Evolutionary conservation across 2,113 vertebrate species (phyloP).

Genomic region (Bufo bufo): DNA sequence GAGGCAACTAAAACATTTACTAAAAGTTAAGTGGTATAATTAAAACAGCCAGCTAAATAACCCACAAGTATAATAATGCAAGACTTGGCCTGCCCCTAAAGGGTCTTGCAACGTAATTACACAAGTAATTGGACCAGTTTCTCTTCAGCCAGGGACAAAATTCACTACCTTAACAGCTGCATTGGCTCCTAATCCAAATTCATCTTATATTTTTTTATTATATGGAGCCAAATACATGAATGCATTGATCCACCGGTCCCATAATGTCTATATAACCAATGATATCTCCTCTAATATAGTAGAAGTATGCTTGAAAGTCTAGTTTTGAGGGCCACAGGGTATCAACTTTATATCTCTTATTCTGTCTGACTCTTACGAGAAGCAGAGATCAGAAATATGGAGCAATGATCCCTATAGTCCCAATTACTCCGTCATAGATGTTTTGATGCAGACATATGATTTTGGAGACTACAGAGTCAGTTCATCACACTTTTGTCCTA

Average conservation of each 20-base stretch:
- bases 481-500: not conserved
- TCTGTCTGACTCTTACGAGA: not conserved
- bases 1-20: slow-evolving; percentile 20
- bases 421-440: not conserved
- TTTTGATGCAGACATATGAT: not conserved
- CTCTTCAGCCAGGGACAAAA: not conserved
- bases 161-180: not conserved
- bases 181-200: not conserved
- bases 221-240: not conserved
- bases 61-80: not conserved
- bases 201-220: not conserved
- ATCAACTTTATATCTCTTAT: not conserved
- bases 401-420: not conserved
- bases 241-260: not conserved
- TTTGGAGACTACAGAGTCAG: not conserved
- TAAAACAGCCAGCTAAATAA: slow-evolving; percentile 21
- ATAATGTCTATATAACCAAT: not conserved
- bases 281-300: not conserved
- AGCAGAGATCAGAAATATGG: not conserved
- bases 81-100: not conserved
- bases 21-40: not conserved
- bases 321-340: not conserved
- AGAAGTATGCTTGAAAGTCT: no score
- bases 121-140: not conserved
- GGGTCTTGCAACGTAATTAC: slow-evolving; percentile 1